phyloP scores from a whole-genome alignment of 2,888 invertebrate genomes.

The Autographa pulchrina region DNA sequence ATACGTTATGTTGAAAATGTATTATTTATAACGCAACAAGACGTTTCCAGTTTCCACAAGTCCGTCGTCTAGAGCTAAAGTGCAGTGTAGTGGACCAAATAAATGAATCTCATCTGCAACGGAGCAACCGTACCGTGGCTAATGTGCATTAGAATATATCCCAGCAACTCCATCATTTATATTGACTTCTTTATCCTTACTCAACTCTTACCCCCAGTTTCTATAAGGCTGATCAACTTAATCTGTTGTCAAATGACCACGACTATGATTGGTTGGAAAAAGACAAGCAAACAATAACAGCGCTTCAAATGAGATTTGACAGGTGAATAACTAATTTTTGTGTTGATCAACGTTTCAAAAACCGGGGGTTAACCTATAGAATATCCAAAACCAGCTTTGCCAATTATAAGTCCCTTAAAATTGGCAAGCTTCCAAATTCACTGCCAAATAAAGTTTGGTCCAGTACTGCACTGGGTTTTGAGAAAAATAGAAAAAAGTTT shows the following conservation, averaged over 20 bases:
- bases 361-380: too few species aligned
- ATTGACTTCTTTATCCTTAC: constrained; percentile 12
- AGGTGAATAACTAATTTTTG: too few species aligned
- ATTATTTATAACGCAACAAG: neutral
- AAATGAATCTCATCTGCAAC: constrained; percentile 24
- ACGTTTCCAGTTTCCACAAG: constrained; percentile 9
- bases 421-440: neutral
- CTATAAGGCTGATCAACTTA: neutral
- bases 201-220: neutral
- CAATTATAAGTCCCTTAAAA: neutral
- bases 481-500: neutral
- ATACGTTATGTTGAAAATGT: neutral
- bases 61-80: constrained; percentile 8
- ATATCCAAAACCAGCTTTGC: neutral
- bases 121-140: constrained; percentile 23
- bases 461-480: too few species aligned
- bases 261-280: too few species aligned
- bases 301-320: too few species aligned
- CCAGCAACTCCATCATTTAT: constrained; percentile 17
- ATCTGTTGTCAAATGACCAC: too few species aligned
- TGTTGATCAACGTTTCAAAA: too few species aligned
- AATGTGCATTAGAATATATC: constrained; percentile 43
- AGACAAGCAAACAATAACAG: too few species aligned
- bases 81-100: constrained; percentile 29
- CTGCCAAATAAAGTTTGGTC: neutral